Evolutionary conservation across 2,888 invertebrate genomes (phyloP).

Genomic region (Unio pictorum): DNA sequence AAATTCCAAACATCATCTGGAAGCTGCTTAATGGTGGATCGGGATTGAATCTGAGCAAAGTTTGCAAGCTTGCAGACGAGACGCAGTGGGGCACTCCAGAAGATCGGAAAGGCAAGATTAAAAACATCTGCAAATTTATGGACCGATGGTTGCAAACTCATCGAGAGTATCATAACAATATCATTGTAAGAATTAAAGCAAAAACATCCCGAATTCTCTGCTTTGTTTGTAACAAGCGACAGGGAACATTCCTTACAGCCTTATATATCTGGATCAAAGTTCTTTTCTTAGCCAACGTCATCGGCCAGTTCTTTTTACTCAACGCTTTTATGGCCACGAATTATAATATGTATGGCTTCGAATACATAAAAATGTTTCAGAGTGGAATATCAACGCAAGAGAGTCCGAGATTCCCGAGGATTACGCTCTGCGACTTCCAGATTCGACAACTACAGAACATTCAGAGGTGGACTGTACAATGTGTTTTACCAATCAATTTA

Average conservation of each 20-base stretch:
- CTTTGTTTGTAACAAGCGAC: conserved; percentile 60
- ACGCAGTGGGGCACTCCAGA: conserved; percentile 61
- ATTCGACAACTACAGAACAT: conserved; percentile 63
- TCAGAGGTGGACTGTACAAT: conserved; percentile 60
- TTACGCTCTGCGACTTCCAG: conserved; percentile 63
- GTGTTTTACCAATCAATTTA: conserved; percentile 61
- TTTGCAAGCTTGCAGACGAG: conserved; percentile 55
- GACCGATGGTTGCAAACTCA: conserved; percentile 62
- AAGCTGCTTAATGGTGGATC: conserved; percentile 57
- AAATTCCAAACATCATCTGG: conserved; percentile 63
- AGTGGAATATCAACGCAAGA: conserved; percentile 39
- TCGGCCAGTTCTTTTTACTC: conserved; percentile 62
- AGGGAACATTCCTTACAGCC: conserved; percentile 60
- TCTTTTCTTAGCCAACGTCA: conserved; percentile 54
- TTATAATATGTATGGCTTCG: conserved; percentile 62
- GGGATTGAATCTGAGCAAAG: conserved; percentile 58
- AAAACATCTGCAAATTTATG: conserved; percentile 57
- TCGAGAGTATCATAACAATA: conserved; percentile 57
- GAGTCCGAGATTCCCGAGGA: conserved; percentile 50
- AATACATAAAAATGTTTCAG: conserved; percentile 40
- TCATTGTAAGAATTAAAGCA: conserved; percentile 49
- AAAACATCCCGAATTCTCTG: conserved; percentile 49
- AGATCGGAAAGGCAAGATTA: conserved; percentile 54
- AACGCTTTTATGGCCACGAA: conserved; percentile 64
- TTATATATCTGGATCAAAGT: conserved; percentile 60